A percentile compares a stretch with the other conserved stretches of the same genome.
Evolutionary conservation across 23 tunicate genomes (phyloP).

Genomic region (Corella eumyota): DNA sequence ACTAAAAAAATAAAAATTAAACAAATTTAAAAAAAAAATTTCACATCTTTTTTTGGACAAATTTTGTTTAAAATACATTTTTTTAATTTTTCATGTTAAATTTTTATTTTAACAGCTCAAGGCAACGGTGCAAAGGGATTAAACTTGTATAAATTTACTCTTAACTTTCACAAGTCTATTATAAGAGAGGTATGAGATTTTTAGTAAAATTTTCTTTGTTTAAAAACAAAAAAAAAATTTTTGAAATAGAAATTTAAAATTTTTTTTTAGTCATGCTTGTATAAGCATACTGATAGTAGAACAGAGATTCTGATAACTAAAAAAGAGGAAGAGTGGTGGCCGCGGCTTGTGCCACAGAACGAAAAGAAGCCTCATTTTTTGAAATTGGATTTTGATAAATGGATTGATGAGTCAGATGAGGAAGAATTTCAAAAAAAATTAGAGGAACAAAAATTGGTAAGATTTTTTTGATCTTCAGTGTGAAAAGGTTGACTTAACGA

Average conservation of each 20-base stretch:
- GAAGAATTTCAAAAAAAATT: constrained; percentile 20
- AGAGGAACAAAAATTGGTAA: neutral
- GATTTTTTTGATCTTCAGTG: neutral
- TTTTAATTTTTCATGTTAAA: no score
- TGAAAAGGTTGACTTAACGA: neutral
- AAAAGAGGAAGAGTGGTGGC: constrained; percentile 72
- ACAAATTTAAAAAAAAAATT: no score
- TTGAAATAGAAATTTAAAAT: neutral
- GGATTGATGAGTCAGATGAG: constrained; percentile 76
- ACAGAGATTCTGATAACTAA: constrained; percentile 49
- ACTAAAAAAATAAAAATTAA: no score
- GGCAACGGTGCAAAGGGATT: constrained; percentile 57
- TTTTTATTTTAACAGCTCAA: constrained; percentile 10
- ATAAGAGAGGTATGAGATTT: constrained; percentile 22
- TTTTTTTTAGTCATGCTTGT: constrained; percentile 32
- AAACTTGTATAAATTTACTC: constrained; percentile 36
- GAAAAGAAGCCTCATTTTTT: constrained; percentile 63
- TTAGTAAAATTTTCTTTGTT: neutral
- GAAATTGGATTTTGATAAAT: constrained; percentile 80
- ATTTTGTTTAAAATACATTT: no score
- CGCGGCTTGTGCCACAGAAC: constrained; percentile 57
- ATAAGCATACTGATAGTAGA: constrained; percentile 23
- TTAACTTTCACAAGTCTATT: constrained; percentile 40
- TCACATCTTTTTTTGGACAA: no score
- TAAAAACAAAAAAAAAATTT: neutral